phyloP scores from a whole-genome alignment of 2,113 vertebrate species.

The Progne subis region DNA sequence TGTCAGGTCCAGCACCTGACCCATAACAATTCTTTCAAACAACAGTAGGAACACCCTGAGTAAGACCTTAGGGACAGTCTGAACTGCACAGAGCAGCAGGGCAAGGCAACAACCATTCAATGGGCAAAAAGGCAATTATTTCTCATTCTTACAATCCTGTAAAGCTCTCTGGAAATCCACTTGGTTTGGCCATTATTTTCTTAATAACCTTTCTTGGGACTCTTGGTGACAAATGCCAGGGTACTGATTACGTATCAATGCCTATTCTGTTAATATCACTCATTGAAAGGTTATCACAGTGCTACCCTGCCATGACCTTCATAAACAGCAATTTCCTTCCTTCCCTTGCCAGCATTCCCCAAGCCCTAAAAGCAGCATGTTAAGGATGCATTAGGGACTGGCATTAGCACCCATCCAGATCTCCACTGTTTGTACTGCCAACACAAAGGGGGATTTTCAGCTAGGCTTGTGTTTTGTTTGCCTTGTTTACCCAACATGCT shows the following conservation, averaged over 20 bases:
- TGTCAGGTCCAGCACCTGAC: not conserved
- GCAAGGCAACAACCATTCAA: not conserved
- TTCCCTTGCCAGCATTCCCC: not conserved
- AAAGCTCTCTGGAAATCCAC: not conserved
- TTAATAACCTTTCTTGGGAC: not conserved
- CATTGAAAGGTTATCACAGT: not conserved
- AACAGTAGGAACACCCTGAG: not conserved
- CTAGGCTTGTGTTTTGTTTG: not conserved
- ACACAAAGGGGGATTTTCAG: not conserved
- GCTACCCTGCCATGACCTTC: not conserved
- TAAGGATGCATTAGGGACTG: not conserved
- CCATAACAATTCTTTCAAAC: not conserved
- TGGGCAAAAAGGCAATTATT: not conserved
- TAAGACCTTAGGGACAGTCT: not conserved
- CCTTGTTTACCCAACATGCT: not conserved
- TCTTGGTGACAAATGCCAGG: not conserved
- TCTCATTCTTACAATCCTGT: not conserved
- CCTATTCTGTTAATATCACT: not conserved
- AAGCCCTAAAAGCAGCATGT: not conserved
- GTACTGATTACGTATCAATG: not conserved
- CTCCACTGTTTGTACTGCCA: not conserved
- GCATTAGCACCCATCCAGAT: not conserved
- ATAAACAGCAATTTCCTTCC: not conserved
- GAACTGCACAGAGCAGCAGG: not conserved
- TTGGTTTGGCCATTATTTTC: not conserved